Base-by-base conservation (phyloP, 2,888 invertebrate species). In the Yponomeuta evonymella region DNA sequence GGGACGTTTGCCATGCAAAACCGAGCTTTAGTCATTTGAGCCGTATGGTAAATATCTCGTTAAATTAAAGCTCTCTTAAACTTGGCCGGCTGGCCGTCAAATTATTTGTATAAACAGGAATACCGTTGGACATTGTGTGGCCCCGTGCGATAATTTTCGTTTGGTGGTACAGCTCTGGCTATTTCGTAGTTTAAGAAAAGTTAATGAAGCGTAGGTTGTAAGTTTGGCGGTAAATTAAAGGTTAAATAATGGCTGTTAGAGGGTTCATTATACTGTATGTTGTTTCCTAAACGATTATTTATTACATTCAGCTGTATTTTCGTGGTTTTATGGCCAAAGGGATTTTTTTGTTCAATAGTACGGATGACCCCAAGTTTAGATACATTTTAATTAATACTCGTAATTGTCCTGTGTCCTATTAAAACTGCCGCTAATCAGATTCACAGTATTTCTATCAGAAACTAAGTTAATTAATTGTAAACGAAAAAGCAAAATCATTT, bases 51-150 rank as follows among this genome's bases (percentile, higher is more conserved):
- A 65, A 29, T 30, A 65, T 30, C 4, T 65, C 33, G 30, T 65
- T 65, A 65, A 23, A 65, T 65, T 29, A 65, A 65, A 33, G 65
- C 65, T 65, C 65, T 30, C 12, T 9, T 23, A 30, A 29, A 65
- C 11, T 30, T 51, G 48, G 51, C 6, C 11, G 48, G 51, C 30
- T 23, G 51, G 23, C 30, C 68, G 68, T 30, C 68, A 48, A 51
- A 51, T 48, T 68, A 23, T 68, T 58, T 58, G 51, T 15, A 58
- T 58, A 58, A 58, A 58, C 51, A 58, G 51, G 51, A 58, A 15
- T 58, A 58, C 51, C 51, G 51, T 58, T 58, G 51, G 51, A 15
- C 51, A 58, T 58, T 58, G 51, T 15, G 12, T 58, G 15, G 5
- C 51, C 51, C 51, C 5, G 12, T 43, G 51, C 12, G 51, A 58